Percentiles rank a stretch among this genome's conserved stretches.
These are phyloP conservation scores for Chlorodrepanis virens DNA, from an alignment of 2,113 vertebrate species.

Conservation along the genomic window DNA sequence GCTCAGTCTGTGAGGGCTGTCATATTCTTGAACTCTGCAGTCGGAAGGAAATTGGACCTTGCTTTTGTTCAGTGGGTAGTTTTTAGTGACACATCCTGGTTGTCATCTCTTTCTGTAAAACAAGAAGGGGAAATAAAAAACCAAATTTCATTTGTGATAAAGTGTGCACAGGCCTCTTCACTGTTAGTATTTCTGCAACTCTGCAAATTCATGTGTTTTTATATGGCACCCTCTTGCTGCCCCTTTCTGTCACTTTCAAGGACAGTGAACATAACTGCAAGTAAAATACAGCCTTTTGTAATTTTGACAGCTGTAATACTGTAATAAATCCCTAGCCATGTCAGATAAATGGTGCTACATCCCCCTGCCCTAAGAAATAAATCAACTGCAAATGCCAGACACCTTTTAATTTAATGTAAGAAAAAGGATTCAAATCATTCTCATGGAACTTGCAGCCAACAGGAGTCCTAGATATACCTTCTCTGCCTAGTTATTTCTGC, in stretches of 20 bases:
- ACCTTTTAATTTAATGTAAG: not conserved
- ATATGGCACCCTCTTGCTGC: not conserved
- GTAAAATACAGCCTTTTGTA: not conserved
- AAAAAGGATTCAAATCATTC: not conserved
- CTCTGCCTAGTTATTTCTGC: not conserved
- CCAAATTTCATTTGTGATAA: not conserved
- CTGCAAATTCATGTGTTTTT: not conserved
- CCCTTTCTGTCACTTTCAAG: not conserved
- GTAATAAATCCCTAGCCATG: not conserved
- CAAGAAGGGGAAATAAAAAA: not conserved
- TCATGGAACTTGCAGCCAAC: not conserved
- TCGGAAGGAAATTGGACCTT: not conserved
- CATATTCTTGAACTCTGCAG: not conserved
- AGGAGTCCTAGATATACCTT: not conserved
- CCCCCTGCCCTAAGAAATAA: not conserved
- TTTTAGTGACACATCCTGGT: constrained; percentile 79
- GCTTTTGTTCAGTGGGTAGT: not conserved
- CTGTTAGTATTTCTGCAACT: not conserved
- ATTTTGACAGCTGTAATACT: not conserved
- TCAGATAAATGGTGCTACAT: not conserved
- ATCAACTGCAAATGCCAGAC: not conserved
- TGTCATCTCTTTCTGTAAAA: constrained; percentile 85
- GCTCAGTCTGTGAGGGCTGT: not conserved
- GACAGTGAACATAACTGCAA: not conserved
- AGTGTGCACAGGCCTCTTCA: not conserved